A percentile compares a stretch with the other conserved stretches of the same genome.
Evolutionary conservation across 1,140 invertebrate genomes (phyloP).

Genomic region (Drosophila azteca): DNA sequence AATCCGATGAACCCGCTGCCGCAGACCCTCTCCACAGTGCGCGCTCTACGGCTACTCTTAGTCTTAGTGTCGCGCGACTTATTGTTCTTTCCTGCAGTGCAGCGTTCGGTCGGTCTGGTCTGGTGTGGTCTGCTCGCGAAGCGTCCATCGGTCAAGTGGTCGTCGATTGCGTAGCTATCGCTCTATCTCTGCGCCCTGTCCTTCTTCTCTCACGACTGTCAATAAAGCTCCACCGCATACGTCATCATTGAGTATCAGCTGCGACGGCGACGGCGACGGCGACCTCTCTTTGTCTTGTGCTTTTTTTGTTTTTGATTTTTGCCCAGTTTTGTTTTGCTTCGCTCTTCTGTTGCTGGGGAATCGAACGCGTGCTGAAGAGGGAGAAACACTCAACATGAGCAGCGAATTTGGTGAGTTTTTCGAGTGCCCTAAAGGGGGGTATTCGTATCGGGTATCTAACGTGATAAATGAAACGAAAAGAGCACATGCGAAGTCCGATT

Average conservation of each 20-base stretch:
- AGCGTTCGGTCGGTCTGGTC: slow-evolving; percentile 21
- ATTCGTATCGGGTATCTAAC: neutral
- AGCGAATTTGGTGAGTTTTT: slow-evolving; percentile 36
- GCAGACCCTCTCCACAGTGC: no score
- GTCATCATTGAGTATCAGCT: slow-evolving; percentile 25
- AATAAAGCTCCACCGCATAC: slow-evolving; percentile 21
- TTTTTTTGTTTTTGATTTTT: neutral
- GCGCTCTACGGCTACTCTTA: neutral
- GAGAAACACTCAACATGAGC: slow-evolving; percentile 22
- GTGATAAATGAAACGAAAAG: neutral
- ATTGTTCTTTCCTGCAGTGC: slow-evolving; percentile 1
- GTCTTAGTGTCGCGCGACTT: slow-evolving; percentile 16
- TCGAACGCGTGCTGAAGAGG: no score
- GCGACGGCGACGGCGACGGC: neutral
- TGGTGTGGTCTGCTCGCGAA: slow-evolving; percentile 2
- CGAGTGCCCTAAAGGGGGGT: neutral
- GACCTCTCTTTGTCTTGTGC: slow-evolving; percentile 20
- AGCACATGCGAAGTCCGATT: no score
- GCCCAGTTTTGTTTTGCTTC: slow-evolving; percentile 26
- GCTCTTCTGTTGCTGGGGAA: neutral
- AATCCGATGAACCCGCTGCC: slow-evolving; percentile 15
- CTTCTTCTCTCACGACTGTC: slow-evolving; percentile 16
- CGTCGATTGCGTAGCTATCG: neutral
- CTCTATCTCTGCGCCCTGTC: slow-evolving; percentile 6
- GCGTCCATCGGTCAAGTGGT: neutral